Conservation (phyloP, 2,113 vertebrate genomes). For the Bubalus kerabau region DNA sequence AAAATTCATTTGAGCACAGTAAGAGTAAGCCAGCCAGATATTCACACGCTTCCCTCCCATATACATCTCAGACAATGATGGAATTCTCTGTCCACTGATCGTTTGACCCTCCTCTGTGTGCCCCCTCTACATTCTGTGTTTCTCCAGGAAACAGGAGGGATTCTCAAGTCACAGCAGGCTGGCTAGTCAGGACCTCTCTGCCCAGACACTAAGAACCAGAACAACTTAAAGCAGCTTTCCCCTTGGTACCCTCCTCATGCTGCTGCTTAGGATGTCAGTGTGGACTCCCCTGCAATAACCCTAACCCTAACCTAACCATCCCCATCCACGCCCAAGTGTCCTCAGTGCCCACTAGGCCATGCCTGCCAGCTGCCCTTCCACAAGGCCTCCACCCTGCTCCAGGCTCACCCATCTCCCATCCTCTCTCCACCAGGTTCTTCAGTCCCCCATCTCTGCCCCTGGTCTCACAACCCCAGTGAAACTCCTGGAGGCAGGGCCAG, state of each 20-base stretch:
- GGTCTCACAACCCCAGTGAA: background rate
- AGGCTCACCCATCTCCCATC: background rate
- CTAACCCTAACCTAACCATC: background rate
- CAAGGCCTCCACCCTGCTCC: too few relatives aligned
- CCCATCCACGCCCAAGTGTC: background rate
- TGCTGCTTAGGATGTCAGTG: background rate
- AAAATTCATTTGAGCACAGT: background rate
- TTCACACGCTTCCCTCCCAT: background rate
- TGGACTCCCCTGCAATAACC: background rate
- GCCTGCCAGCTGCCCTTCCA: background rate
- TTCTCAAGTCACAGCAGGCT: background rate
- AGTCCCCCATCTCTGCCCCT: background rate
- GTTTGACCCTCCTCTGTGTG: background rate
- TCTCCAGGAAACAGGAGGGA: background rate
- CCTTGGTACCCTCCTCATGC: background rate
- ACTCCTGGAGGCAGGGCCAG: background rate
- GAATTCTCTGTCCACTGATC: background rate
- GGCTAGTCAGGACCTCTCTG: background rate
- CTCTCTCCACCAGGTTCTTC: background rate
- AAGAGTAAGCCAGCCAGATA: background rate
- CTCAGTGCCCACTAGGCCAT: background rate
- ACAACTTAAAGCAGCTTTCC: background rate
- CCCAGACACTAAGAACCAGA: background rate
- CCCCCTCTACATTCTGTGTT: background rate
- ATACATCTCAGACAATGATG: background rate